phyloP scores from a whole-genome alignment of 2,888 invertebrate genomes.

The Diplazon laetatorius region DNA sequence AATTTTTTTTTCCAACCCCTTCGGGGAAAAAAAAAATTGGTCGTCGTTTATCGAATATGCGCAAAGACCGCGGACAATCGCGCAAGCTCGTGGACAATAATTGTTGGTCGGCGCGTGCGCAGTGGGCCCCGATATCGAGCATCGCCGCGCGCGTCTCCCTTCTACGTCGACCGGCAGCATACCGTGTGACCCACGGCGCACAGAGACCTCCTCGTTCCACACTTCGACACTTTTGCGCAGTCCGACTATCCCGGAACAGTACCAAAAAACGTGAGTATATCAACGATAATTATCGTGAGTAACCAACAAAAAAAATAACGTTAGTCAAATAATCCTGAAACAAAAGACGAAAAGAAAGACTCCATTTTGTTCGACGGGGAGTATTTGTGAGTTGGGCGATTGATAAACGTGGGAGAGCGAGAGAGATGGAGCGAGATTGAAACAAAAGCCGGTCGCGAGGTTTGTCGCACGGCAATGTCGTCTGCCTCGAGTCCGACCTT shows the following conservation, averaged over 20 bases:
- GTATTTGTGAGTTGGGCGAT: not conserved
- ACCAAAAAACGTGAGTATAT: constrained; percentile 72
- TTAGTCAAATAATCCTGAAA: too few relatives aligned
- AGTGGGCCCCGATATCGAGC: not conserved
- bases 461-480: constrained; percentile 70
- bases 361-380: too few relatives aligned
- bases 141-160: constrained; percentile 31
- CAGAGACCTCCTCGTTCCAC: constrained; percentile 68
- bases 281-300: too few relatives aligned
- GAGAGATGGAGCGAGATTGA: too few relatives aligned
- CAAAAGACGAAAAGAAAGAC: too few relatives aligned
- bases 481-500: constrained; percentile 69
- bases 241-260: constrained; percentile 69
- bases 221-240: constrained; percentile 69
- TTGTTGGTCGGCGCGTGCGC: constrained; percentile 69
- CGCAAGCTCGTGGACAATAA: constrained; percentile 6
- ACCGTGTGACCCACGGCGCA: too few relatives aligned
- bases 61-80: too few relatives aligned
- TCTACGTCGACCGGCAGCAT: constrained; percentile 61
- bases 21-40: too few relatives aligned
- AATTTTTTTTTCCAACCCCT: too few relatives aligned
- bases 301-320: too few relatives aligned
- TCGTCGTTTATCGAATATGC: too few relatives aligned
- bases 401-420: not conserved
- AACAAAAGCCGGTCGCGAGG: constrained; percentile 72